phyloP scores from a whole-genome alignment of 2,888 invertebrate genomes.

The Drymonia ruficornis region DNA sequence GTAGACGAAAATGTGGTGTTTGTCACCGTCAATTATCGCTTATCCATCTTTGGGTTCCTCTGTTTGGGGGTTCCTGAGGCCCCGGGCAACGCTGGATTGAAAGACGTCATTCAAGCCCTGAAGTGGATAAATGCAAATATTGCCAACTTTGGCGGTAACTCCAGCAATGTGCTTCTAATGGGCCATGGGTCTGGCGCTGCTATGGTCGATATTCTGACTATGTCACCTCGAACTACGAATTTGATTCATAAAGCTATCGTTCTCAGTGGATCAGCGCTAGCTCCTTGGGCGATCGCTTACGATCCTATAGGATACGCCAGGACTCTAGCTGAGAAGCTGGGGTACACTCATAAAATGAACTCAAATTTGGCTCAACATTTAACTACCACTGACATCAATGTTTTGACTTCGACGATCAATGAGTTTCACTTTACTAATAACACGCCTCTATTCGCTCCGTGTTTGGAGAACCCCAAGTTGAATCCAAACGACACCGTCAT shows the following conservation, averaged over 20 bases:
- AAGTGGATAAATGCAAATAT: constrained; percentile 89
- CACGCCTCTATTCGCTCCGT: constrained; percentile 71
- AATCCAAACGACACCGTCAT: constrained; percentile 56
- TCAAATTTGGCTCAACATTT: constrained; percentile 56
- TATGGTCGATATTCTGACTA: constrained; percentile 69
- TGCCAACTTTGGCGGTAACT: constrained; percentile 79
- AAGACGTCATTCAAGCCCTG: constrained; percentile 92
- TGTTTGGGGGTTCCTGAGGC: constrained; percentile 84
- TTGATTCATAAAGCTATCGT: constrained; percentile 69
- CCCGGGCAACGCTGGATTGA: constrained; percentile 93
- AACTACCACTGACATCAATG: constrained; percentile 43
- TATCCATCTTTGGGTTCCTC: constrained; percentile 91
- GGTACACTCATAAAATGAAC: constrained; percentile 50
- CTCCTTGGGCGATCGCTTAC: constrained; percentile 75
- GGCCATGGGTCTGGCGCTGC: constrained; percentile 93
- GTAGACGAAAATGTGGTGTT: constrained; percentile 88
- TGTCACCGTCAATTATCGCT: constrained; percentile 87
- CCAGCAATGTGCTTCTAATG: constrained; percentile 89
- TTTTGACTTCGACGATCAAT: constrained; percentile 48
- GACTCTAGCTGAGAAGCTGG: constrained; percentile 53
- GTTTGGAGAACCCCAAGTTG: constrained; percentile 58
- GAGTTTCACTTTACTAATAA: constrained; percentile 63
- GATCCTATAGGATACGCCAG: constrained; percentile 65
- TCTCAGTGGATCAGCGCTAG: constrained; percentile 68
- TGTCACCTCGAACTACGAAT: constrained; percentile 56